These are phyloP conservation scores for Onychorhynchus coronatus DNA, from an alignment of 2,113 vertebrate genomes.

Conservation along the genomic window DNA sequence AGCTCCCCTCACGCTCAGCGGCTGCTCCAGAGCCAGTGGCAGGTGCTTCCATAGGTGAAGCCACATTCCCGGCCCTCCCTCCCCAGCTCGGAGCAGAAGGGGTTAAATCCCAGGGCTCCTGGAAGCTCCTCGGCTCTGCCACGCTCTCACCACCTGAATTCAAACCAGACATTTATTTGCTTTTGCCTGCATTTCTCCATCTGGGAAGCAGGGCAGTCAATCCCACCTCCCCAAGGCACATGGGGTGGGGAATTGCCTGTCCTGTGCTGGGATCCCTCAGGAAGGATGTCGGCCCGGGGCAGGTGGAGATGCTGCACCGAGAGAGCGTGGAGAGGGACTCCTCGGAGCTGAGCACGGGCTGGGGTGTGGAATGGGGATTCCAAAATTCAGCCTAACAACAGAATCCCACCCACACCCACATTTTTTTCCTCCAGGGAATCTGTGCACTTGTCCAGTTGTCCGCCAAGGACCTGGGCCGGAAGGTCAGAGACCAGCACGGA, in stretches of 20 bases:
- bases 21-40: background rate
- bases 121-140: background rate
- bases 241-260: background rate
- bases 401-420: background rate
- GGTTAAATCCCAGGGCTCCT: background rate
- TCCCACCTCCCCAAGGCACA: background rate
- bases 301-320: background rate
- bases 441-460: background rate
- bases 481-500: background rate
- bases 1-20: background rate
- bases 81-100: background rate
- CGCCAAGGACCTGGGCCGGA: background rate
- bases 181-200: background rate
- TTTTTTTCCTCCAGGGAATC: background rate
- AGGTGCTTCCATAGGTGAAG: background rate
- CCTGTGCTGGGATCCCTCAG: accelerated
- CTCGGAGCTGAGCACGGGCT: background rate
- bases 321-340: accelerated
- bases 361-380: background rate
- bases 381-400: background rate
- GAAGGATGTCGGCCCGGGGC: background rate
- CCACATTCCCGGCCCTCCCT: accelerated
- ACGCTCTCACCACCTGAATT: background rate
- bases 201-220: background rate
- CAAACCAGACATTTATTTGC: background rate